Percentiles rank a stretch among this genome's conserved stretches.
These are phyloP conservation scores for Steatocranus sp. DNA, from an alignment of 2,797 vertebrate genomes.

Conservation along the genomic window DNA sequence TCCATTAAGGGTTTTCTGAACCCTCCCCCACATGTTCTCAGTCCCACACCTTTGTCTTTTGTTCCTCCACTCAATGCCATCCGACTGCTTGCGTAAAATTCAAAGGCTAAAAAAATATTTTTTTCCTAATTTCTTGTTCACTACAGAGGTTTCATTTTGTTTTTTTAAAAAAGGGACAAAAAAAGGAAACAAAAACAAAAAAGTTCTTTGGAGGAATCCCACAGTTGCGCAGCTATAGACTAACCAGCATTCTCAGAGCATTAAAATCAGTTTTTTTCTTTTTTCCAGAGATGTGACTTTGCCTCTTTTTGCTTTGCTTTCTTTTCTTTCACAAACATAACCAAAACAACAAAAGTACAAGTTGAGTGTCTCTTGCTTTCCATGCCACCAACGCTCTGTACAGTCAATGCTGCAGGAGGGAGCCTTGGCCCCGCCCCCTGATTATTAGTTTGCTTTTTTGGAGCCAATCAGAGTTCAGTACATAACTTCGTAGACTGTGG, in stretches of 20 bases:
- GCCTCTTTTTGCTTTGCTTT: constrained; percentile 41
- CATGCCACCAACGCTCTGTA: constrained; percentile 58
- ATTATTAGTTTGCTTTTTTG: constrained; percentile 6
- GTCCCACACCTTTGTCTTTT: constrained; percentile 2
- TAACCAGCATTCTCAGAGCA: constrained; percentile 73
- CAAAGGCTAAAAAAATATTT: constrained; percentile 73
- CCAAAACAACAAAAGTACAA: constrained; percentile 67
- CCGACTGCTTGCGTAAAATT: constrained; percentile 60
- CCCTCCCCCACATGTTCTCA: background rate
- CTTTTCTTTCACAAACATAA: constrained; percentile 62
- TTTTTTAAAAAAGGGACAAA: constrained; percentile 61
- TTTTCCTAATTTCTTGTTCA: constrained; percentile 70
- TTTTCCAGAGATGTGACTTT: constrained; percentile 70
- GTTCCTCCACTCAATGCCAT: constrained; percentile 15
- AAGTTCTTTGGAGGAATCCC: constrained; percentile 79
- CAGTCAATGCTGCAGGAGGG: constrained; percentile 64
- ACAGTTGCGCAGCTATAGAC: constrained; percentile 69
- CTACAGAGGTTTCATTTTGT: constrained; percentile 74
- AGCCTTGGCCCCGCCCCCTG: constrained; percentile 32
- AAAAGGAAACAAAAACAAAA: constrained; percentile 53
- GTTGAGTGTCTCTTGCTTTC: constrained; percentile 59
- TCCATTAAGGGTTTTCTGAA: constrained; percentile 4
- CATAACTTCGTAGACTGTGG: constrained; percentile 89
- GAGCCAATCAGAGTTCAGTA: constrained; percentile 75
- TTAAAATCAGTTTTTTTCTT: constrained; percentile 57